phyloP scores from a whole-genome alignment of 2,797 vertebrate species.

The Pelodytes ibericus region DNA sequence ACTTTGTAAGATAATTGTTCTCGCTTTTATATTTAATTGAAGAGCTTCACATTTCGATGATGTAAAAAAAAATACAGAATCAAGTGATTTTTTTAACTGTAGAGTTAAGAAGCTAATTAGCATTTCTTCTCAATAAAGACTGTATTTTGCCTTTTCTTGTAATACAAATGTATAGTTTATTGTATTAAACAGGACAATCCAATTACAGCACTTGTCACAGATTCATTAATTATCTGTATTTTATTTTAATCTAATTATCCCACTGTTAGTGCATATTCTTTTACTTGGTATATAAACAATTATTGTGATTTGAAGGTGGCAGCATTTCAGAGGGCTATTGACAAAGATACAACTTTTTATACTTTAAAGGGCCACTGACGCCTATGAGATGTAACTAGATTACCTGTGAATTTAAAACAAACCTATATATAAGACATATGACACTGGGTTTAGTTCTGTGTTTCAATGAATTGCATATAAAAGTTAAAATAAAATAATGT shows the following conservation, averaged over 20 bases:
- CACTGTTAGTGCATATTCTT: slow-evolving; percentile 4
- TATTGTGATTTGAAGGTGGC: too few species aligned
- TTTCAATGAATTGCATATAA: too few species aligned
- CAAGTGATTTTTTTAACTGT: slow-evolving; percentile 65
- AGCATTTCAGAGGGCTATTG: too few species aligned
- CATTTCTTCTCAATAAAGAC: slow-evolving; percentile 41
- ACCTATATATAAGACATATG: too few species aligned
- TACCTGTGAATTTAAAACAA: too few species aligned
- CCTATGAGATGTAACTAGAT: too few species aligned
- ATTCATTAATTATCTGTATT: slow-evolving; percentile 35
- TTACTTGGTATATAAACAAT: too few species aligned
- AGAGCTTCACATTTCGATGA: slow-evolving; percentile 69
- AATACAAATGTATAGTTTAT: slow-evolving; percentile 43
- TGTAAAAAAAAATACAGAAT: slow-evolving; percentile 68
- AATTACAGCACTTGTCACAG: slow-evolving; percentile 39
- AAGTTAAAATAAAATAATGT: too few species aligned
- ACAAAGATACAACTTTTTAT: too few species aligned
- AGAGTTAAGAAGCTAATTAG: slow-evolving; percentile 48
- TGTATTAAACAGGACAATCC: slow-evolving; percentile 35
- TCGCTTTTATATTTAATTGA: slow-evolving; percentile 68
- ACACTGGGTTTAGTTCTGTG: too few species aligned
- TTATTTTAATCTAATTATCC: slow-evolving; percentile 27
- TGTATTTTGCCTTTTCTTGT: slow-evolving; percentile 33
- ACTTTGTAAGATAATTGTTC: slow-evolving; percentile 66
- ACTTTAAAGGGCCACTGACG: too few species aligned